Conservation (phyloP, 2,113 vertebrate species). For the Willisornis vidua region DNA sequence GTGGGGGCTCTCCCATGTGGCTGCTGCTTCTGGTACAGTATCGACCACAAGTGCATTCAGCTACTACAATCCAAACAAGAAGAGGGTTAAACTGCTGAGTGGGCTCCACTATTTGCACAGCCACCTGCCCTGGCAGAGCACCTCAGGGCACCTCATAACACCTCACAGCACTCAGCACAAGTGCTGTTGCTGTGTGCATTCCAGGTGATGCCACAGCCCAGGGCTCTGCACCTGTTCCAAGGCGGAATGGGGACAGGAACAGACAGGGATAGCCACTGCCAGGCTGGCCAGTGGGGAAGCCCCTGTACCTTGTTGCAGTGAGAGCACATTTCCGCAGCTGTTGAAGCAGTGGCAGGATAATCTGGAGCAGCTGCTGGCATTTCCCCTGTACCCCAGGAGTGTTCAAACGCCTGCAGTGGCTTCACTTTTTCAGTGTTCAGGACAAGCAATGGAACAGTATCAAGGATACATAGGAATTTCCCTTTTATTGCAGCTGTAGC, state of each 20-base stretch:
- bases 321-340: accelerated
- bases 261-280: accelerated
- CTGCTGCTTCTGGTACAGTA: not conserved
- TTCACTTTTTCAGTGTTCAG: not conserved
- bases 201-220: accelerated
- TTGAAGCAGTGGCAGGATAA: not conserved
- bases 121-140: not conserved
- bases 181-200: not conserved
- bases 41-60: not conserved
- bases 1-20: accelerated
- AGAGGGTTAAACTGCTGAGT: not conserved
- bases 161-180: not conserved
- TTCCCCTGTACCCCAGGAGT: not conserved
- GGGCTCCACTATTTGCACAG: accelerated
- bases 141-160: not conserved
- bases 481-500: not conserved
- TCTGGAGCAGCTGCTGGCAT: not conserved
- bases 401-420: not conserved
- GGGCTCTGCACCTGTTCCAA: not conserved
- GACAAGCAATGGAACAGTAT: not conserved
- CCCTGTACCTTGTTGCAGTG: accelerated
- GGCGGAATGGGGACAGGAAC: accelerated
- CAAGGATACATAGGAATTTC: slow-evolving; percentile 31
- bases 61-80: not conserved
- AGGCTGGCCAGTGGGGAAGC: accelerated